Evolutionary conservation across 2,888 invertebrate species (phyloP).

Genomic region (Tortrix viridana): DNA sequence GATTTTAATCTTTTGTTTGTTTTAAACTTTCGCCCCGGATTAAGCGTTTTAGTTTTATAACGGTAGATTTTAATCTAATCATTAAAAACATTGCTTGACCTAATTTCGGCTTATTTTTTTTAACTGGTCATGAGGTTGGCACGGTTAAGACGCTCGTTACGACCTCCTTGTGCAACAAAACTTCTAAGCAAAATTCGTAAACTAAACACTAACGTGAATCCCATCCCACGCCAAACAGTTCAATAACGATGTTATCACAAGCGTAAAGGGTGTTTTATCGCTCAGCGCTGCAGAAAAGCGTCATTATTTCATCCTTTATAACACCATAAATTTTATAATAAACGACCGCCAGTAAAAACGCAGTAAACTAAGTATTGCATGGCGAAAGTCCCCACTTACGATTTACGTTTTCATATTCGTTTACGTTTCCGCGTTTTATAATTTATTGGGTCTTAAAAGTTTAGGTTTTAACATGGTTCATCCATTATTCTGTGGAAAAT

Average conservation of each 20-base stretch:
- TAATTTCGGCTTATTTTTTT: too few relatives aligned
- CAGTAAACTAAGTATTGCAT: conserved; percentile 71
- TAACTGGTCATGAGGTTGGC: too few relatives aligned
- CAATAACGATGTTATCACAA: conserved; percentile 66
- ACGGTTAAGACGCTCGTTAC: too few relatives aligned
- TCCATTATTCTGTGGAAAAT: conserved; percentile 12
- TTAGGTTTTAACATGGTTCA: conserved; percentile 8
- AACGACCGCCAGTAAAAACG: conserved; percentile 72
- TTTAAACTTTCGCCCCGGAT: too few relatives aligned
- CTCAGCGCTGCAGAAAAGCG: conserved; percentile 75
- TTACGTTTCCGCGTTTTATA: conserved; percentile 22
- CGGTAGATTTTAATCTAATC: too few relatives aligned
- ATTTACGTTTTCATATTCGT: conserved; percentile 46
- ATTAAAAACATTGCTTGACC: too few relatives aligned
- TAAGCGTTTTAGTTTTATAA: too few relatives aligned
- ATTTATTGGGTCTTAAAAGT: conserved; percentile 25
- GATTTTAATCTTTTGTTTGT: too few relatives aligned
- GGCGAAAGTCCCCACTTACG: conserved; percentile 52
- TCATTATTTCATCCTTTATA: conserved; percentile 79
- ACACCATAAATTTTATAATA: conserved; percentile 79
- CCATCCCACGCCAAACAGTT: conserved; percentile 51
- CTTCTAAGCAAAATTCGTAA: conserved; percentile 3
- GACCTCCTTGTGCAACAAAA: neutral
- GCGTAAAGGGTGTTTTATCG: conserved; percentile 79
- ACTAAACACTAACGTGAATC: conserved; percentile 48